Evolutionary conservation across 37 sponge, comb jelly and placozoan species (phyloP).

Genomic region (Tethya wilhelma): DNA sequence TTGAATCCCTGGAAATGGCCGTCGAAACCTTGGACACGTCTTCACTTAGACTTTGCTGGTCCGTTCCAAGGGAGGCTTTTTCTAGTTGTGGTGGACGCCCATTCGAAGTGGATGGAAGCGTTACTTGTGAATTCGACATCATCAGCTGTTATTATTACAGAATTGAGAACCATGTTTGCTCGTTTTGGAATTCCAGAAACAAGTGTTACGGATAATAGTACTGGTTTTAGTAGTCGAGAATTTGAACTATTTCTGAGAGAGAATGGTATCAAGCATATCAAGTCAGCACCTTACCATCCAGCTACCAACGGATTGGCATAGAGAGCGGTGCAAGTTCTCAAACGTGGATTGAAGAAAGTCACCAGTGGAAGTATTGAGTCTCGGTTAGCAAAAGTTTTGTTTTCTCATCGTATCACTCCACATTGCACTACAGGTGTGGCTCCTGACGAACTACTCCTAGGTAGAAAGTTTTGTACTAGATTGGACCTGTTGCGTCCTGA

Average conservation of each 20-base stretch:
- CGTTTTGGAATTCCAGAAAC: no score
- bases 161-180: no score
- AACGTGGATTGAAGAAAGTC: slow-evolving; percentile 34
- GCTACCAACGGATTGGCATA: neutral
- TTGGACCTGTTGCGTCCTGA: slow-evolving; percentile 20
- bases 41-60: no score
- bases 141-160: no score
- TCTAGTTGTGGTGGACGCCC: no score
- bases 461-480: neutral
- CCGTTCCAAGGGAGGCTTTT: no score
- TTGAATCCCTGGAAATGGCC: no score
- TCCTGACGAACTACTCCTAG: slow-evolving; percentile 17
- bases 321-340: slow-evolving; percentile 23
- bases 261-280: neutral
- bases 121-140: no score
- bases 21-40: no score
- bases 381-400: slow-evolving; percentile 9
- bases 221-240: no score
- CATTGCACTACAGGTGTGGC: slow-evolving; percentile 7
- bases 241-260: neutral
- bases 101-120: no score
- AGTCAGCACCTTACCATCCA: neutral
- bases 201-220: no score
- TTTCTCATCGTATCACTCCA: slow-evolving; percentile 10
- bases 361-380: neutral